These are phyloP conservation scores for Lepus timidus DNA, from an alignment of 2,113 vertebrate species.

Conservation along the genomic window DNA sequence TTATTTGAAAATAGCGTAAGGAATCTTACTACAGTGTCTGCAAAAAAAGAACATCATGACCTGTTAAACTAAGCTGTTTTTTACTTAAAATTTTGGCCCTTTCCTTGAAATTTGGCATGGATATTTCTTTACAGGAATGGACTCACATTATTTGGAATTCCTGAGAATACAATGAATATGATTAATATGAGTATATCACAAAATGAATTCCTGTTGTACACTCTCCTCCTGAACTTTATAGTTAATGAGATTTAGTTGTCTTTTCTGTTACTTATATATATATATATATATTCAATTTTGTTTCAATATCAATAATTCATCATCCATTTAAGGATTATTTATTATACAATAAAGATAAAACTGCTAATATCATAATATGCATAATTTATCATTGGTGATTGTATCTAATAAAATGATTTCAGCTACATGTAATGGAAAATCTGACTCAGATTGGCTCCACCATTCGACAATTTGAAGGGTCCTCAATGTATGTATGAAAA, in stretches of 20 bases:
- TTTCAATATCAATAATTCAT: slow-evolving; percentile 30
- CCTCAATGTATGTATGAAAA: background rate
- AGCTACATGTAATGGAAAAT: background rate
- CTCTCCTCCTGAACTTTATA: background rate
- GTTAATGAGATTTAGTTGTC: background rate
- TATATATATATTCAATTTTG: background rate
- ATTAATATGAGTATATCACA: background rate
- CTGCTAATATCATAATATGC: background rate
- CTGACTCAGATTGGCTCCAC: background rate
- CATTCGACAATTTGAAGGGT: background rate
- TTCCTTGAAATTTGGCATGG: background rate
- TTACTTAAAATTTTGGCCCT: background rate
- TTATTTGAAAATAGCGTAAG: background rate
- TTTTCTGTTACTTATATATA: background rate
- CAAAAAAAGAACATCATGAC: background rate
- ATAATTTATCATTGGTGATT: background rate
- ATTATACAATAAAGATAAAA: background rate
- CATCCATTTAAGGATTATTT: background rate
- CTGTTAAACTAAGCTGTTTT: background rate
- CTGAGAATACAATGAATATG: background rate
- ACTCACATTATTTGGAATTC: background rate
- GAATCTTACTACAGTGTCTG: background rate
- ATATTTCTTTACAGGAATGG: background rate
- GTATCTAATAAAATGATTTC: background rate
- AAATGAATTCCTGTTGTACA: background rate